Evolutionary conservation across 2,888 invertebrate species (phyloP).

Genomic region (Incurvaria masculella): DNA sequence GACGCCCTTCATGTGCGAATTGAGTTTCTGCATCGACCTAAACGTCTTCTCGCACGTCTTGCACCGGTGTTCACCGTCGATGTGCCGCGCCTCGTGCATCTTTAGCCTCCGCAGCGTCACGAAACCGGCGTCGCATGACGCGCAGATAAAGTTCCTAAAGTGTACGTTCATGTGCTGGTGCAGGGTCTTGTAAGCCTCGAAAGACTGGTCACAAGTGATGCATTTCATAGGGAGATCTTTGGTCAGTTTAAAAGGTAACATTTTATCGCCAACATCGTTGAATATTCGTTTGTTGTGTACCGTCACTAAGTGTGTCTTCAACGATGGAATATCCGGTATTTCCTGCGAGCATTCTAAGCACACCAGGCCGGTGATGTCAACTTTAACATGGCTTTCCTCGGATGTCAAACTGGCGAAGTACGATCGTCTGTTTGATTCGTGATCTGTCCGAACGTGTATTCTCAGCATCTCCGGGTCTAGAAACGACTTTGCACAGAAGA

Average conservation of each 20-base stretch:
- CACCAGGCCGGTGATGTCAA: slow-evolving; percentile 35
- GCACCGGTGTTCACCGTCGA: slow-evolving; percentile 28
- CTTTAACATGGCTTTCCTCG: slow-evolving; percentile 31
- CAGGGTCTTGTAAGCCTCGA: slow-evolving; percentile 41
- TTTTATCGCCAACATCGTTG: slow-evolving; percentile 27
- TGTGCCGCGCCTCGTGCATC: slow-evolving; percentile 35
- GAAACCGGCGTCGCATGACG: slow-evolving; percentile 38
- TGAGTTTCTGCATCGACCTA: slow-evolving; percentile 28
- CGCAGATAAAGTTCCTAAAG: slow-evolving; percentile 38
- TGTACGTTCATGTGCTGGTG: slow-evolving; percentile 45
- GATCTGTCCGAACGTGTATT: slow-evolving; percentile 33
- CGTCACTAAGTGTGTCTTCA: slow-evolving; percentile 32
- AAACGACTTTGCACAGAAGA: slow-evolving; percentile 43
- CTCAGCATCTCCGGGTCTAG: slow-evolving; percentile 34
- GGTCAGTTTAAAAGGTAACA: slow-evolving; percentile 35
- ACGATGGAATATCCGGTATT: slow-evolving; percentile 24
- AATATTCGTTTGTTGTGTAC: slow-evolving; percentile 31
- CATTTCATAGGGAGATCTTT: slow-evolving; percentile 28
- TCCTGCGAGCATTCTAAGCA: slow-evolving; percentile 28
- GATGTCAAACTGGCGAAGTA: not conserved
- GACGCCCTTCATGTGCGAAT: slow-evolving; percentile 31
- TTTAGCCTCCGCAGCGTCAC: slow-evolving; percentile 30
- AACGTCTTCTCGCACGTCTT: slow-evolving; percentile 33
- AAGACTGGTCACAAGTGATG: slow-evolving; percentile 33
- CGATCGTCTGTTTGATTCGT: slow-evolving; percentile 40